Percentiles rank a stretch among this genome's conserved stretches.
phyloP scores from a whole-genome alignment of 2,888 invertebrate species.

The Agrochola lychnidis region DNA sequence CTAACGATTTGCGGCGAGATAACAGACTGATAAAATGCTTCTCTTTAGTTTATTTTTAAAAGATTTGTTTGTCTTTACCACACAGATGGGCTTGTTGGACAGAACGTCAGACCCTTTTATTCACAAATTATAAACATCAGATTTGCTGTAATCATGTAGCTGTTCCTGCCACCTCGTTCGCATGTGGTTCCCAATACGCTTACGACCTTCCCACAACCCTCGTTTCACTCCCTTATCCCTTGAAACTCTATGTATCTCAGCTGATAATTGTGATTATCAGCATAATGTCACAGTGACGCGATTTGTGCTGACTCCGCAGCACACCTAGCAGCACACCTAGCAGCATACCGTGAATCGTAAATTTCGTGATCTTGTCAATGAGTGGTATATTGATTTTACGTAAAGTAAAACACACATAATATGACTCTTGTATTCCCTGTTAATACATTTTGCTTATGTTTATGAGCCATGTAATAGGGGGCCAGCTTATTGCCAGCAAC shows the following conservation, averaged over 20 bases:
- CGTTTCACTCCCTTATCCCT: neutral
- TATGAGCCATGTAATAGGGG: neutral
- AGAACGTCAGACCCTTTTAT: conserved; percentile 9
- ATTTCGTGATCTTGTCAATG: neutral
- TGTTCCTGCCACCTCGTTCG: neutral
- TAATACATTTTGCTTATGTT: neutral
- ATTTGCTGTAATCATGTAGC: neutral
- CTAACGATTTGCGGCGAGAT: conserved; percentile 50
- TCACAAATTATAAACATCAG: neutral
- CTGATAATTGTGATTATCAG: neutral
- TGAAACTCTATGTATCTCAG: neutral
- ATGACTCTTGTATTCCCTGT: too few species aligned
- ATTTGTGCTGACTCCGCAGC: neutral
- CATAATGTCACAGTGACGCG: neutral
- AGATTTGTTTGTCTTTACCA: conserved; percentile 37
- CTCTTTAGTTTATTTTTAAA: conserved; percentile 38
- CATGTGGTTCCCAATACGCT: neutral
- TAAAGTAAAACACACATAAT: neutral
- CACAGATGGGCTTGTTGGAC: conserved; percentile 8
- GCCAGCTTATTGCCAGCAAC: neutral
- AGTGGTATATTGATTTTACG: neutral
- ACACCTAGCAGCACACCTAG: neutral
- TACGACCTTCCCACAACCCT: neutral
- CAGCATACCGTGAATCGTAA: too few species aligned
- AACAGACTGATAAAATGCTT: conserved; percentile 46